Evolutionary conservation across 2,888 invertebrate genomes (phyloP).

Genomic region (Tetrapedia diversipes): DNA sequence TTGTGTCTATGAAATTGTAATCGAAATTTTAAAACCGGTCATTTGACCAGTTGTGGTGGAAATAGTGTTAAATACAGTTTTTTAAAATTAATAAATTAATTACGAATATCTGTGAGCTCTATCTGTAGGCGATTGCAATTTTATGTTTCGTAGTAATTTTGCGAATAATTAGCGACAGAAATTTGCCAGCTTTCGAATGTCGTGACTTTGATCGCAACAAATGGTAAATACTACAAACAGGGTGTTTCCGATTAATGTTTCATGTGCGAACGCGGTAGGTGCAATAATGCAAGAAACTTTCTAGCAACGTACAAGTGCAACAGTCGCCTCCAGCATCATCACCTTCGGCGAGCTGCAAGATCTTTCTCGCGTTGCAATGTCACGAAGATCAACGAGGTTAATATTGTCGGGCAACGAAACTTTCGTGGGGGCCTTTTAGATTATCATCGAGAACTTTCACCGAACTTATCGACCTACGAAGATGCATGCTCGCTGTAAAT

Average conservation of each 20-base stretch:
- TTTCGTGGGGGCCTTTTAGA: constrained; percentile 16
- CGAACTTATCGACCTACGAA: constrained; percentile 10
- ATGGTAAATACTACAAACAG: too few relatives aligned
- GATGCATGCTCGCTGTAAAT: constrained; percentile 10
- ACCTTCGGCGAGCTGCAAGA: neutral
- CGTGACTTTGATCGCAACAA: too few relatives aligned
- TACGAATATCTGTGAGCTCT: neutral
- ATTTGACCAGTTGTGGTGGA: too few relatives aligned
- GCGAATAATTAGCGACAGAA: too few relatives aligned
- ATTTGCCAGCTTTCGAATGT: constrained; percentile 27
- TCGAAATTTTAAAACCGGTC: too few relatives aligned
- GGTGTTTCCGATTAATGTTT: too few relatives aligned
- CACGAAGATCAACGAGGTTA: neutral
- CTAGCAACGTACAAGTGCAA: neutral
- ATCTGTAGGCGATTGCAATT: too few relatives aligned
- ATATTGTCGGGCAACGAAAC: constrained; percentile 1
- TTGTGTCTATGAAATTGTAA: too few relatives aligned
- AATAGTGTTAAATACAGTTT: too few relatives aligned
- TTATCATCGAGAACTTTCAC: constrained; percentile 41
- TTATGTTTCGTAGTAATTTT: too few relatives aligned
- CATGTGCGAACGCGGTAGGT: neutral
- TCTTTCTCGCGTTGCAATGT: neutral
- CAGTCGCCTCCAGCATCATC: neutral
- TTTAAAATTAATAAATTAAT: too few relatives aligned
- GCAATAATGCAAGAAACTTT: neutral